Base-by-base conservation (phyloP, 2,797 vertebrate genomes). In the Malacoraja senta region DNA sequence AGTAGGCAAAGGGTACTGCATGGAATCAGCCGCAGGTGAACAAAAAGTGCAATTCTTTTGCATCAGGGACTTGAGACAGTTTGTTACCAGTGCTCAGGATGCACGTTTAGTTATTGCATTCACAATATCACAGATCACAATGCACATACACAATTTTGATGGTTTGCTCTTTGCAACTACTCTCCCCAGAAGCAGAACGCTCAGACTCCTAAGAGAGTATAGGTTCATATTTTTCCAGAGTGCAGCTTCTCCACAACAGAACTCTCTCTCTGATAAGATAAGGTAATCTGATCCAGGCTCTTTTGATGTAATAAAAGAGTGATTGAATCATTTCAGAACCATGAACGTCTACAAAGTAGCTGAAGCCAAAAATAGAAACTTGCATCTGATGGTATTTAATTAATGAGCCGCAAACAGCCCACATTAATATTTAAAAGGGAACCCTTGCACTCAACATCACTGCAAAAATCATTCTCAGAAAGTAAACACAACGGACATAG, bases 391-490 rank as follows among this genome's bases (percentile, higher is more conserved):
- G 68, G 35, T 35, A 91, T 32, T 44, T 53, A 38, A 91, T 38
- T 91, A 91, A 44, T 74, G 10, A 35, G 68, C 38, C 17, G 2
- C 68, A 38, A 53, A 72, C 35, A 74, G 15, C 1, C 71, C 35
- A 72, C 74, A 91, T 91, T 44, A 91, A 53, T 91, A 35, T 53
- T 91, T 74, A 38, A 26, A 88, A 88, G 61, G n/a, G 68, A 91
- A 74, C 35, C 68, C 86, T 35, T 38, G n/a, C 63, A 71, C 86
- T 71, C 68, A 74, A 8, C 44, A 91, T 53, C 68, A 74, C 32
- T 91, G 71, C 38, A 91, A 38, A 91, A 91, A 91, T 74, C 24
- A 74, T 91, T 68, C 29, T 91, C 38, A 53, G 90, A 53, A 74
- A 91, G 90, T 44, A 74, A 12, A 91, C 21, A 32, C 26, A 91